A percentile compares a stretch with the other conserved stretches of the same genome.
phyloP scores from a whole-genome alignment of 2,797 vertebrate species.

The Mus minutoides region DNA sequence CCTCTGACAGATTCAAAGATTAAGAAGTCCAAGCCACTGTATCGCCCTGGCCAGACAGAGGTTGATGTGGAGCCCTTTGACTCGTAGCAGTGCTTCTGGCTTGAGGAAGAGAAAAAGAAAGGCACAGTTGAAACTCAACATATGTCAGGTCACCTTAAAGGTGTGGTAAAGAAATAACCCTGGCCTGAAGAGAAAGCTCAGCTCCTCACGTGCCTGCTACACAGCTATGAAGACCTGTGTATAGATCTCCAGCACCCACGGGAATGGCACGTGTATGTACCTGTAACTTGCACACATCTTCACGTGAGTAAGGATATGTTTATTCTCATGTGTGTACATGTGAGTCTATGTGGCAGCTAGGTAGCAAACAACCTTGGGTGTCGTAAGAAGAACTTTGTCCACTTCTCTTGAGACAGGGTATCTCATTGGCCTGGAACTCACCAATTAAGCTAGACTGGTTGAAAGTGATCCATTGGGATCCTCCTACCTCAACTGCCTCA shows the following conservation, averaged over 20 bases:
- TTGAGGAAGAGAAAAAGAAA: not conserved
- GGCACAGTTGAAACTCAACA: not conserved
- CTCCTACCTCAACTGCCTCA: not conserved
- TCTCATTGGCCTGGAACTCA: not conserved
- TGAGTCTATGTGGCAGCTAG: not conserved
- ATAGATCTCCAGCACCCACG: not conserved
- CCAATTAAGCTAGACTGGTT: not conserved
- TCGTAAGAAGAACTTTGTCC: not conserved
- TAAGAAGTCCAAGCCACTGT: not conserved
- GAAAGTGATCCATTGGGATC: no score
- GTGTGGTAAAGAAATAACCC: not conserved
- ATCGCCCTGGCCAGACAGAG: not conserved
- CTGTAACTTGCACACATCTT: not conserved
- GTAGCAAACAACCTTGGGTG: not conserved
- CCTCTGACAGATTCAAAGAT: conserved; percentile 29
- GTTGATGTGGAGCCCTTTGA: not conserved
- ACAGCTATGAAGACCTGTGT: not conserved
- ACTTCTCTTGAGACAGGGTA: not conserved
- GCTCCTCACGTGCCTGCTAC: no score
- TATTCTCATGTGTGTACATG: not conserved
- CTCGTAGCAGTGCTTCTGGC: not conserved
- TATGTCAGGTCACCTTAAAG: not conserved
- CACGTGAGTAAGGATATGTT: not conserved
- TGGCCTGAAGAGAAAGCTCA: not conserved
- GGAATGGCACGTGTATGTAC: no score